A percentile compares a stretch with the other conserved stretches of the same genome.
Conservation (phyloP, 2,113 vertebrate species). For the Planiliza haematocheilus region DNA sequence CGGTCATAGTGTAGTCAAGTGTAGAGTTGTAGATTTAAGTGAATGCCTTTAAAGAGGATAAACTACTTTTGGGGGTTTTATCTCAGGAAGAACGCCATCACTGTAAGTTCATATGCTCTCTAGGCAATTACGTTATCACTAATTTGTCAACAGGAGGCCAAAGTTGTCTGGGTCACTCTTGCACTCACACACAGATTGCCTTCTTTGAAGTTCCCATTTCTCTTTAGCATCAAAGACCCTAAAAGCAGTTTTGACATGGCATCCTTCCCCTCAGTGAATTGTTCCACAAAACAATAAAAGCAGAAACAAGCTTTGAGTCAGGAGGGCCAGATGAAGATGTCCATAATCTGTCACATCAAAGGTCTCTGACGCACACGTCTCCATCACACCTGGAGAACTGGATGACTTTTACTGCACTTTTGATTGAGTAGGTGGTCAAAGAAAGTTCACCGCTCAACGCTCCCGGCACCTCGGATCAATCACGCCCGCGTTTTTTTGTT, state of each 20-base stretch:
- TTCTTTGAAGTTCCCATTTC: constrained; percentile 49
- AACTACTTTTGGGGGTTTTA: constrained; percentile 33
- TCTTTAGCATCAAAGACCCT: constrained; percentile 21
- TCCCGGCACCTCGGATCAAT: constrained; percentile 37
- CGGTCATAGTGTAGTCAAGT: constrained; percentile 40
- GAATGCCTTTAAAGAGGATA: constrained; percentile 24
- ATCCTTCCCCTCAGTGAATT: constrained; percentile 33
- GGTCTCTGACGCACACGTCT: constrained; percentile 43
- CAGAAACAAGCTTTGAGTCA: constrained; percentile 30
- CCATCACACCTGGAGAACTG: constrained; percentile 39
- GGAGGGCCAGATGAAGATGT: constrained; percentile 54
- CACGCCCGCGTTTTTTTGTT: constrained; percentile 15
- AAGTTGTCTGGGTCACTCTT: constrained; percentile 34
- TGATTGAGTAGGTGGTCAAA: constrained; percentile 63
- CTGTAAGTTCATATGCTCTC: constrained; percentile 46
- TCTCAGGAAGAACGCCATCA: constrained; percentile 29
- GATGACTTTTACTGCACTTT: constrained; percentile 50
- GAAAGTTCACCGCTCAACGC: constrained; percentile 54
- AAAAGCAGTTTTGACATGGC: constrained; percentile 36
- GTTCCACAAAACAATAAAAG: constrained; percentile 59
- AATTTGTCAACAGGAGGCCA: constrained; percentile 64
- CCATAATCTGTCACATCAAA: constrained; percentile 56
- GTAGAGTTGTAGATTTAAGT: constrained; percentile 35
- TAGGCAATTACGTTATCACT: constrained; percentile 64
- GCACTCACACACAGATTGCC: not conserved